These are phyloP conservation scores for Heterohyrax brucei DNA, from an alignment of 2,797 vertebrate genomes.

Conservation along the genomic window DNA sequence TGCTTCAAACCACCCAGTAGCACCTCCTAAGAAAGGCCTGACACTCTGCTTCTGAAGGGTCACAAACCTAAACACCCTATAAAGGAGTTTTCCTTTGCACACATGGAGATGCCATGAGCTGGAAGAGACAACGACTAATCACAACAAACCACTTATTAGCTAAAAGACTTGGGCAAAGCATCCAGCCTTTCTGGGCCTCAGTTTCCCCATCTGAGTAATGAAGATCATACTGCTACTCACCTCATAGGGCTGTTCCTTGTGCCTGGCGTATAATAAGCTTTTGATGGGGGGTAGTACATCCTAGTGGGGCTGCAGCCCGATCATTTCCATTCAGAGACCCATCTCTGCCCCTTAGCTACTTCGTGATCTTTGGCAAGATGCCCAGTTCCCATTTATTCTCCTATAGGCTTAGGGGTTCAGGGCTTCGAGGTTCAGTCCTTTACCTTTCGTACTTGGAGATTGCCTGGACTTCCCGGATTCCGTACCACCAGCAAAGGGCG, in stretches of 20 bases:
- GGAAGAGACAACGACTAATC: not conserved
- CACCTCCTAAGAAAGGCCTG: not conserved
- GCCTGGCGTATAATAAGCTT: not conserved
- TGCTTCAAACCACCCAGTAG: not conserved
- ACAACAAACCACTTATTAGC: not conserved
- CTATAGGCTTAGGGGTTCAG: not conserved
- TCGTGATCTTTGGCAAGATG: not conserved
- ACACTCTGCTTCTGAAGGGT: not conserved
- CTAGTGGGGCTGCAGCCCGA: not conserved
- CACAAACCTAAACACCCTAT: not conserved
- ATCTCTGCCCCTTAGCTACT: not conserved
- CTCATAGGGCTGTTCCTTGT: not conserved
- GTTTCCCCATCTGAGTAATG: conserved; percentile 6
- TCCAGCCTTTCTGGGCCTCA: not conserved
- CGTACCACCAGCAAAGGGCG: conserved; percentile 94
- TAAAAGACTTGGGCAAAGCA: conserved; percentile 41
- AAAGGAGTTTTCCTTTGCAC: not conserved
- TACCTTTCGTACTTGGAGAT: conserved; percentile 93
- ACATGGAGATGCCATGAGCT: not conserved
- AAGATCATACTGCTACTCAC: not conserved
- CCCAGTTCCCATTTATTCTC: not conserved
- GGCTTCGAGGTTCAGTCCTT: conserved; percentile 31
- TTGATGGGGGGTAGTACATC: not conserved
- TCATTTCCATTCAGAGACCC: not conserved
- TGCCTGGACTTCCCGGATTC: conserved; percentile 93